A percentile compares a stretch with the other conserved stretches of the same genome.
phyloP scores from a whole-genome alignment of 2,113 vertebrate species.

The Vulpes ferrilata region DNA sequence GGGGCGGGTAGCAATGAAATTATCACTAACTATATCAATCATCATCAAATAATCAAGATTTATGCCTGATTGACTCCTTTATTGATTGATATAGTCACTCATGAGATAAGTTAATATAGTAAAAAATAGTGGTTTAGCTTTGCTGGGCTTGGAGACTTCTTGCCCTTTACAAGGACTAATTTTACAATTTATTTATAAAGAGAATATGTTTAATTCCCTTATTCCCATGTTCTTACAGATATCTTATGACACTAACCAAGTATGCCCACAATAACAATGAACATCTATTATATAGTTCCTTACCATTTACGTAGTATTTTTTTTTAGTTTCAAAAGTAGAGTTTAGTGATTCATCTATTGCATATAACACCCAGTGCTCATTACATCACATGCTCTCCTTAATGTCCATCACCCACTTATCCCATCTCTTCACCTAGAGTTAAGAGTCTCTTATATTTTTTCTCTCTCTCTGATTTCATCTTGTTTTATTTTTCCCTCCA shows the following conservation, averaged over 20 bases:
- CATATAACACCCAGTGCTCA: too few relatives aligned
- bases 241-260: not conserved
- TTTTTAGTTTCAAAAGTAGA: not conserved
- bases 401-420: too few relatives aligned
- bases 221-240: not conserved
- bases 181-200: conserved; percentile 19
- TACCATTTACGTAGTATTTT: not conserved
- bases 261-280: not conserved
- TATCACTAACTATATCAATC: not conserved
- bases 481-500: too few relatives aligned
- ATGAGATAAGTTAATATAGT: not conserved
- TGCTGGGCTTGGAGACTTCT: not conserved
- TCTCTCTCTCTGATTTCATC: too few relatives aligned
- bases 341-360: too few relatives aligned
- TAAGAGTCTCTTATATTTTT: too few relatives aligned
- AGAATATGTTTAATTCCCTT: not conserved
- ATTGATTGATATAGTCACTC: not conserved
- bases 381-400: too few relatives aligned
- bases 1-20: not conserved
- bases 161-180: not conserved
- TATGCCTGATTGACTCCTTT: not conserved
- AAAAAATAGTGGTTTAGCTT: not conserved
- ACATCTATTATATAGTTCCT: not conserved
- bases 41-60: conserved; percentile 2
- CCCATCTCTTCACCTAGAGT: too few relatives aligned